A percentile compares a stretch with the other conserved stretches of the same genome.
Conservation (phyloP, 2,888 invertebrate genomes). For the Eustalomyia histrio region DNA sequence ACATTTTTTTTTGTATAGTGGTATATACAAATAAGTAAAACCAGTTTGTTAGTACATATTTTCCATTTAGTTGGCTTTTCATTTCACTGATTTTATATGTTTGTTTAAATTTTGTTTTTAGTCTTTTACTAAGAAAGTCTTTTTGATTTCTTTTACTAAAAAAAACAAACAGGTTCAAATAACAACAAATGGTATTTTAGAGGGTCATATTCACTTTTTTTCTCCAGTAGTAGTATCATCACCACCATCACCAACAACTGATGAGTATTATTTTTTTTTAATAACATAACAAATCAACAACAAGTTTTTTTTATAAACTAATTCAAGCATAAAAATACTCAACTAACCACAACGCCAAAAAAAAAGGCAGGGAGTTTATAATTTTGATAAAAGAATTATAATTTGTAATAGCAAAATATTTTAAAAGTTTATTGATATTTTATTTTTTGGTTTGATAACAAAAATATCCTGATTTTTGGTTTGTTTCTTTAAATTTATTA, state of each 20-base stretch:
- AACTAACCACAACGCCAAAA: conserved; percentile 33
- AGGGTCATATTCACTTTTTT: conserved; percentile 50
- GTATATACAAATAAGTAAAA: conserved; percentile 5
- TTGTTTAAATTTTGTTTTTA: conserved; percentile 18
- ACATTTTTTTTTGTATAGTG: conserved; percentile 39
- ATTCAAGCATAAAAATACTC: conserved; percentile 58
- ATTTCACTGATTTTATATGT: conserved; percentile 55
- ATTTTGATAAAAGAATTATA: no score
- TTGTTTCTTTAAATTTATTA: no score
- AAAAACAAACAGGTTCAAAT: conserved; percentile 50
- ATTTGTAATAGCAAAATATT: no score
- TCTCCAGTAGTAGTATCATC: conserved; percentile 8
- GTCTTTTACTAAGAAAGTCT: conserved; percentile 43
- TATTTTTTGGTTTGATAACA: no score
- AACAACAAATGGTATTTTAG: conserved; percentile 52
- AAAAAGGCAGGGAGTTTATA: conserved; percentile 14
- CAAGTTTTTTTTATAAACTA: conserved; percentile 36
- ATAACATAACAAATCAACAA: background rate
- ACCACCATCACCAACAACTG: conserved; percentile 12
- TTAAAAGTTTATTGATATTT: no score
- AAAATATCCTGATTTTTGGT: no score
- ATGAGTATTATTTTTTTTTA: conserved; percentile 34
- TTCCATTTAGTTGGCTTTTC: conserved; percentile 50
- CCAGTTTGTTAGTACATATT: conserved; percentile 38
- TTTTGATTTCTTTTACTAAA: conserved; percentile 44